phyloP scores from a whole-genome alignment of 2,888 invertebrate genomes.

The Operophtera brumata region DNA sequence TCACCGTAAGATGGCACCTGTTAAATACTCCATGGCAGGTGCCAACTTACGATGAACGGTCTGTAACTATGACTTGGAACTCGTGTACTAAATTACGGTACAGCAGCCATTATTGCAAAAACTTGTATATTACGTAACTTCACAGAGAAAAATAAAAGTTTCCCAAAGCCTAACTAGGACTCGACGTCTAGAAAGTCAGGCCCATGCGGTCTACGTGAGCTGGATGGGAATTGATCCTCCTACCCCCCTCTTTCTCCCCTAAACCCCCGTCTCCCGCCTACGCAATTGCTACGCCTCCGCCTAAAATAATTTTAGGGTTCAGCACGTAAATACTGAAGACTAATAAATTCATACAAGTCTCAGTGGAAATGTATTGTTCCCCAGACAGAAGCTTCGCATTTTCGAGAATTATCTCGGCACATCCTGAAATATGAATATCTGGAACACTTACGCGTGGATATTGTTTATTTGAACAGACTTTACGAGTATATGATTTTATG shows the following conservation, averaged over 20 bases:
- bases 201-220: conserved; percentile 43
- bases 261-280: conserved; percentile 11
- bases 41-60: too few relatives aligned
- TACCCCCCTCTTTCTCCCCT: conserved; percentile 2
- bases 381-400: conserved; percentile 12
- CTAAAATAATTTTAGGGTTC: conserved; percentile 38
- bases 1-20: too few relatives aligned
- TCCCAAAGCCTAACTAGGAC: conserved; percentile 32
- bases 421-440: conserved; percentile 21
- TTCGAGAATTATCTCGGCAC: conserved; percentile 13
- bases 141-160: conserved; percentile 32
- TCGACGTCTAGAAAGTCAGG: conserved; percentile 36
- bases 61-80: neutral
- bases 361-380: conserved; percentile 25
- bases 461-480: conserved; percentile 16
- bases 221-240: conserved; percentile 35
- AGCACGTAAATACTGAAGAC: conserved; percentile 26
- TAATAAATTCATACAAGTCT: conserved; percentile 29
- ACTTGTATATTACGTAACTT: conserved; percentile 29
- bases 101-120: conserved; percentile 16
- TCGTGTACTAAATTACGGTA: neutral
- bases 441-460: conserved; percentile 4
- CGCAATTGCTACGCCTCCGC: conserved; percentile 27
- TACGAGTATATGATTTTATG: conserved; percentile 11
- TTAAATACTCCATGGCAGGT: too few relatives aligned